A percentile compares a stretch with the other conserved stretches of the same genome.
Conservation (phyloP, 2,113 vertebrate species). For the Callocephalon fimbriatum region DNA sequence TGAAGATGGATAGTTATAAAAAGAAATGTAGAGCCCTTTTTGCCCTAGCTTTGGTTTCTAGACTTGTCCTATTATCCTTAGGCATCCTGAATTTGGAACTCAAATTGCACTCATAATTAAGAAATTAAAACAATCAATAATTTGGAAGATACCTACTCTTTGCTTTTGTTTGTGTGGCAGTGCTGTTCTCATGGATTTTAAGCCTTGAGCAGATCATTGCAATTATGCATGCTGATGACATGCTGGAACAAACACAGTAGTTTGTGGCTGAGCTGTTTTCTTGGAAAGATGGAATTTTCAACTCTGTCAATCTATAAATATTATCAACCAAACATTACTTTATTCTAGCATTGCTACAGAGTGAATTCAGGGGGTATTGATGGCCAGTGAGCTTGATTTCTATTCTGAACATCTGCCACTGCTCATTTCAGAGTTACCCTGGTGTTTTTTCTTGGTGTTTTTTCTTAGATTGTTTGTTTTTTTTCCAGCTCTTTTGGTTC, state of each 20-base stretch:
- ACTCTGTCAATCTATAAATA: neutral
- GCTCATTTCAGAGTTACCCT: neutral
- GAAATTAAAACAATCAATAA: neutral
- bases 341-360: neutral
- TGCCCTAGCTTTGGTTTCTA: neutral
- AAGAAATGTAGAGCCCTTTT: neutral
- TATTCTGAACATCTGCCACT: neutral
- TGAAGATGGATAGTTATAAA: neutral
- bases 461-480: neutral
- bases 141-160: neutral
- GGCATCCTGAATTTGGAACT: constrained; percentile 6
- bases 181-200: neutral
- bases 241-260: neutral
- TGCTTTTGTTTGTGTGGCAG: neutral
- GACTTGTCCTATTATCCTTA: neutral
- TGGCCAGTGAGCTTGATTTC: neutral
- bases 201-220: neutral
- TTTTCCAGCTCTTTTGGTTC: neutral
- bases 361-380: neutral
- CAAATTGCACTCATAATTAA: neutral
- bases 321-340: neutral
- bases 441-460: neutral
- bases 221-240: neutral
- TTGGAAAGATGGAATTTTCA: neutral
- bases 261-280: neutral